Evolutionary conservation across 1,140 invertebrate genomes (phyloP), one percentile per base, ranked within the genome.

Genomic region (Cydia strobilella): DNA sequence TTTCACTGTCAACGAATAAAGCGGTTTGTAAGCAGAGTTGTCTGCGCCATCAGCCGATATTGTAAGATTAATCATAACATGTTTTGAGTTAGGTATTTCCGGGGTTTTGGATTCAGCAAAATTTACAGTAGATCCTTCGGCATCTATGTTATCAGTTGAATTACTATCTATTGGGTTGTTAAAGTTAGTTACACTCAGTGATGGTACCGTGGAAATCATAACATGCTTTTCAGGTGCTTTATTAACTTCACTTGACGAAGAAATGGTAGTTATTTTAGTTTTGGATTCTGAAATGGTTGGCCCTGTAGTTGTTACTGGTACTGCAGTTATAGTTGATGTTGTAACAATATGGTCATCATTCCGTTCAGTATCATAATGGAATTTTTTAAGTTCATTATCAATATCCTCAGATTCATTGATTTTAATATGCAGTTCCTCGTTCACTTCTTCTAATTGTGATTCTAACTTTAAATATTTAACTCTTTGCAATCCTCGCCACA

Each of bases 1-100:
- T 63, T 94, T 95, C 75, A 96, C 94, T 75, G 96, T 96, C 77
- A 96, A 89, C 51, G 96, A 94, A 92, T 96, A 96, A 76, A 96
- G 90, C 59, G 95, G 95, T 80, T 95, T 94, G 80, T 94, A 93
- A 79, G 91, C 87, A 80, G 92, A 91, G 82, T 89, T 90, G 76
- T 93, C 90, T 77, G 93, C 93, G 78, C 94, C 94, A 79, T 95
- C 95, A 20, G 95, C 94, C 20, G 95, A 94, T 82, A 97, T 96
- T 3, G 96, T 96, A 74, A 97, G 93, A 91, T 97, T 97, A 66
- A 97, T 95, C 78, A 96, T 92, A 78, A 97, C 93, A 77, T 94
- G 93, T 90, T 95, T 95, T 59, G 93, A 80, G 78, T 86, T 92
- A 84, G 84, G 18, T 25, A 82, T 23, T 71, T 90, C 89, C 72